Conservation (phyloP, 2,113 vertebrate genomes). For the Pontoporia blainvillei region DNA sequence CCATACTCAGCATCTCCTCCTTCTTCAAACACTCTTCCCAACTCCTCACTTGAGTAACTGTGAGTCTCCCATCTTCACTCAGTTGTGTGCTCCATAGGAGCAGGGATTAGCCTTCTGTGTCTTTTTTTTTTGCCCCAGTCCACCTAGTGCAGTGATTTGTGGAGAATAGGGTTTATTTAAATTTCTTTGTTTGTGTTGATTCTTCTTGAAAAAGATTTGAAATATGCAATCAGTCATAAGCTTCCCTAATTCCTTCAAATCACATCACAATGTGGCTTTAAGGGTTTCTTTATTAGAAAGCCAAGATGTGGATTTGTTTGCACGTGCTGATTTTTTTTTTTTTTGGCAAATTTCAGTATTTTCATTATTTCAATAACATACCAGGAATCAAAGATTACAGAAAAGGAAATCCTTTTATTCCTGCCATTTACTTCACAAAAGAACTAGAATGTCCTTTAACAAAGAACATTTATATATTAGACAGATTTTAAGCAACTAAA, state of each 20-base stretch:
- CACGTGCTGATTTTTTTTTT: not conserved
- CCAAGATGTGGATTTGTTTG: conserved; percentile 9
- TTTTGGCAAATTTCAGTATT: not conserved
- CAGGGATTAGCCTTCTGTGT: not conserved
- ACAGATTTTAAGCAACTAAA: conserved; percentile 50
- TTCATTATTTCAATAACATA: not conserved
- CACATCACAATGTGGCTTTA: not conserved
- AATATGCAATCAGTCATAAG: not conserved
- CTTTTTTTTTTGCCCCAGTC: not conserved
- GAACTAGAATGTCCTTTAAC: conserved; percentile 29
- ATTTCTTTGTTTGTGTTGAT: not conserved
- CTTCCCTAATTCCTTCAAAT: conserved; percentile 21
- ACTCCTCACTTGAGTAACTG: not conserved
- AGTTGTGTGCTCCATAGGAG: not conserved
- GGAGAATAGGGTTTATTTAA: not conserved
- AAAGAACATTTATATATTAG: conserved; percentile 13
- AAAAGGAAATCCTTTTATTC: conserved; percentile 37
- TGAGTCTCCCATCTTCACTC: not conserved
- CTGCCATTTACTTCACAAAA: conserved; percentile 29
- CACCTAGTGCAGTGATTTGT: not conserved
- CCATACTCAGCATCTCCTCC: not conserved
- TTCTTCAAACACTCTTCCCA: not conserved
- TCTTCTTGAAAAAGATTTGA: conserved; percentile 30
- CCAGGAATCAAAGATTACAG: not conserved
- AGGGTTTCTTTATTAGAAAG: not conserved